phyloP scores from a whole-genome alignment of 2,113 vertebrate species.

The Trogon melanurus region DNA sequence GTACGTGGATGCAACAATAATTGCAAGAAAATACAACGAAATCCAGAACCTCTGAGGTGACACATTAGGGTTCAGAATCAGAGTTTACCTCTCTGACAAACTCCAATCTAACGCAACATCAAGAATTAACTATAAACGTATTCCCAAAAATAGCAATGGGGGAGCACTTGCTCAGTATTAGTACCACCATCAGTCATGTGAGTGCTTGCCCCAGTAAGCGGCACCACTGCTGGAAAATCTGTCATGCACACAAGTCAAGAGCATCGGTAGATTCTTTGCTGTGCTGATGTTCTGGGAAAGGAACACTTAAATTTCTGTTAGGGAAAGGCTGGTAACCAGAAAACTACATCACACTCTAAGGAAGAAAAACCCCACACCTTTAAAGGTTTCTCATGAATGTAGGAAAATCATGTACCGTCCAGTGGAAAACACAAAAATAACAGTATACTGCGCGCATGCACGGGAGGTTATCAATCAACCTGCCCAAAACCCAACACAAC shows the following conservation, averaged over 20 bases:
- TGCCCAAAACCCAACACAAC: not conserved
- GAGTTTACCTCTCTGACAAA: not conserved
- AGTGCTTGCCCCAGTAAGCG: accelerated
- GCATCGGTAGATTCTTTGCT: accelerated
- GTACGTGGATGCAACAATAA: not conserved
- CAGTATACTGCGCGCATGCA: accelerated
- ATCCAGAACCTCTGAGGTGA: not conserved
- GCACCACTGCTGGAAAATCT: not conserved
- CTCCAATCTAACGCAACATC: not conserved
- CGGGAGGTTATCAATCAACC: not conserved
- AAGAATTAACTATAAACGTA: not conserved
- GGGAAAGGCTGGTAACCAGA: not conserved
- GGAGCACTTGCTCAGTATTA: not conserved
- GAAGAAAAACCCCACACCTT: not conserved
- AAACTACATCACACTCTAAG: not conserved
- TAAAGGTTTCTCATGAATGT: not conserved
- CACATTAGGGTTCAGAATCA: not conserved
- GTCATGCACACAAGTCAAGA: not conserved
- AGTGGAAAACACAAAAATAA: not conserved
- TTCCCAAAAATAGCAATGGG: not conserved
- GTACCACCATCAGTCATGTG: accelerated
- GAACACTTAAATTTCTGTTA: not conserved
- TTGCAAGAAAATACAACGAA: not conserved
- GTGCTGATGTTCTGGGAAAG: not conserved
- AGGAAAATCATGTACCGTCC: not conserved